phyloP scores from a whole-genome alignment of 2,888 invertebrate species.

The Drymonia ruficornis region DNA sequence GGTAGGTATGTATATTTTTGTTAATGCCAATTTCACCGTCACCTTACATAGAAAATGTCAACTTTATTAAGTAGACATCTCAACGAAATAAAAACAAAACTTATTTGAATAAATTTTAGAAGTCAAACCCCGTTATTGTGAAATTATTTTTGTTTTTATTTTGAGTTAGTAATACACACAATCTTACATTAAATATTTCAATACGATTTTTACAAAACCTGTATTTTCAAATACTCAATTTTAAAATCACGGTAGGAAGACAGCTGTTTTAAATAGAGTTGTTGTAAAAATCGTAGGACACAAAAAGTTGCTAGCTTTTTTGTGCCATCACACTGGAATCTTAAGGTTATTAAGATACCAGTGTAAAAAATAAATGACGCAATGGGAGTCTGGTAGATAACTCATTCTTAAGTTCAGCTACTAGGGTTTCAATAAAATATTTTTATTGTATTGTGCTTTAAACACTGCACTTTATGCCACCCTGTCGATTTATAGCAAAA shows the following conservation, averaged over 20 bases:
- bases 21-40: conserved; percentile 62
- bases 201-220: conserved; percentile 39
- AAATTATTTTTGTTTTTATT: conserved; percentile 20
- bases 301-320: conserved; percentile 37
- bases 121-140: neutral
- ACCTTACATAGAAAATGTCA: conserved; percentile 59
- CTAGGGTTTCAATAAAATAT: too few relatives aligned
- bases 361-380: conserved; percentile 35
- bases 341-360: conserved; percentile 22
- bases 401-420: too few relatives aligned
- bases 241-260: too few relatives aligned
- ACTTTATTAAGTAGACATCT: conserved; percentile 47
- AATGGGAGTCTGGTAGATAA: too few relatives aligned
- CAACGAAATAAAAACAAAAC: conserved; percentile 34
- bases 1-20: neutral
- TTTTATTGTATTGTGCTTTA: too few relatives aligned
- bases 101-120: conserved; percentile 6
- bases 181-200: conserved; percentile 49
- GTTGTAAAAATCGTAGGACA: conserved; percentile 32
- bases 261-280: neutral
- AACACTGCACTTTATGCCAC: too few relatives aligned
- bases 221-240: neutral
- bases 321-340: conserved; percentile 31
- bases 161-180: conserved; percentile 64
- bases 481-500: too few relatives aligned